These are phyloP conservation scores for Hydrolagus colliei DNA, from an alignment of 2,797 vertebrate genomes.

Conservation along the genomic window DNA sequence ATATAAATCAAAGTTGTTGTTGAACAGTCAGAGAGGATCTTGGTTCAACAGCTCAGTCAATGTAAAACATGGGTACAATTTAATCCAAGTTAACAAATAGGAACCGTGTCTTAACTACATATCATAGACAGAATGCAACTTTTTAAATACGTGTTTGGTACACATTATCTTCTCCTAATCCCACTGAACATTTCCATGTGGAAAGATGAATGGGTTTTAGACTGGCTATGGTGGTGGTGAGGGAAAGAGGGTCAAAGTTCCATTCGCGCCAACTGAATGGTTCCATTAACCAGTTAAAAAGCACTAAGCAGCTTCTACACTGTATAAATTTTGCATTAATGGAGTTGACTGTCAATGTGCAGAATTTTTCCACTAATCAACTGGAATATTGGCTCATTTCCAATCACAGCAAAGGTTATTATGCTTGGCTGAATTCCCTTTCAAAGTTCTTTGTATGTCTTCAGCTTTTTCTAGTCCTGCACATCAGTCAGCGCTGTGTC, in stretches of 20 bases:
- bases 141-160: neutral
- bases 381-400: neutral
- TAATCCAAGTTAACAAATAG: no score
- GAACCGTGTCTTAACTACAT: no score
- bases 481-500: neutral
- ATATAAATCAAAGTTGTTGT: no score
- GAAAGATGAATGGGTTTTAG: neutral
- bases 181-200: neutral
- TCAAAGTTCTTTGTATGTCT: neutral
- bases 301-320: neutral
- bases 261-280: neutral
- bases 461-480: neutral
- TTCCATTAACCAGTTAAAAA: neutral
- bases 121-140: no score
- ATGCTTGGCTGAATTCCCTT: neutral
- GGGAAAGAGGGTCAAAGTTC: no score
- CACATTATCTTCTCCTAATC: neutral
- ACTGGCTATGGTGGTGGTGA: no score
- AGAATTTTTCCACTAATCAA: neutral
- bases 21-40: no score
- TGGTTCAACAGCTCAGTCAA: no score
- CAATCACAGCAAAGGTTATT: slow-evolving; percentile 12
- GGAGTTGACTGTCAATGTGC: slow-evolving; percentile 1
- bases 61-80: no score
- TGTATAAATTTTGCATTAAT: neutral